A percentile compares a stretch with the other conserved stretches of the same genome.
phyloP scores from a whole-genome alignment of 2,797 vertebrate species.

The Schizothorax lantsangensis region DNA sequence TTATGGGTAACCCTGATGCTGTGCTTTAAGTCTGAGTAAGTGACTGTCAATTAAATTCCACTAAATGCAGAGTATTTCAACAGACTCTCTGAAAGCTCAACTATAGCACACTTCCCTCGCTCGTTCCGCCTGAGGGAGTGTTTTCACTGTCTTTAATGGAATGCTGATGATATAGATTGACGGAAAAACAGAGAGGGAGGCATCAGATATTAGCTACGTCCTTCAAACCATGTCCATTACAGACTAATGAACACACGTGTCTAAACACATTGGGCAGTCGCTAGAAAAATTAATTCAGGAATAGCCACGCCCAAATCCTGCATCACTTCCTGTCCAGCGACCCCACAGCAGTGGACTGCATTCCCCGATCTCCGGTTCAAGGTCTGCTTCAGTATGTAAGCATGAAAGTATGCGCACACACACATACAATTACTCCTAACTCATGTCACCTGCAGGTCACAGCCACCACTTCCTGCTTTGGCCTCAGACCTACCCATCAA shows the following conservation, averaged over 20 bases:
- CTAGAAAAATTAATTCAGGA: background rate
- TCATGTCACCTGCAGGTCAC: slow-evolving; percentile 9
- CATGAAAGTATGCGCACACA: background rate
- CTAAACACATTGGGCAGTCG: background rate
- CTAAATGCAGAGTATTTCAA: background rate
- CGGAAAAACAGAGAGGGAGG: background rate
- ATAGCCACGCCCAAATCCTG: slow-evolving; percentile 1
- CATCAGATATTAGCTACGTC: slow-evolving; percentile 12
- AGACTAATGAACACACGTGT: slow-evolving; percentile 8
- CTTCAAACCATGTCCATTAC: slow-evolving; percentile 33
- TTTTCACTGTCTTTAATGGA: slow-evolving; percentile 14
- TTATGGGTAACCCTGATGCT: slow-evolving; percentile 2
- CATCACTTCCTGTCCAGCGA: slow-evolving; percentile 36
- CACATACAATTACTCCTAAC: slow-evolving; percentile 14
- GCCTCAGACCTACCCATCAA: slow-evolving; percentile 36
- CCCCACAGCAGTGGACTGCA: background rate
- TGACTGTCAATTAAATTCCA: background rate
- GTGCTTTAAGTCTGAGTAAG: background rate
- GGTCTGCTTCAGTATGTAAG: background rate
- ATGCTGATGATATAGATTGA: slow-evolving; percentile 18
- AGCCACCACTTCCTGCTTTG: slow-evolving; percentile 28
- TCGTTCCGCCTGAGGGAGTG: background rate
- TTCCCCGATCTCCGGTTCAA: background rate
- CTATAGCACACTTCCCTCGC: background rate
- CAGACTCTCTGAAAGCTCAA: background rate